Base-by-base conservation (phyloP, 2,888 invertebrate genomes). In the Malthinus flaveolus region DNA sequence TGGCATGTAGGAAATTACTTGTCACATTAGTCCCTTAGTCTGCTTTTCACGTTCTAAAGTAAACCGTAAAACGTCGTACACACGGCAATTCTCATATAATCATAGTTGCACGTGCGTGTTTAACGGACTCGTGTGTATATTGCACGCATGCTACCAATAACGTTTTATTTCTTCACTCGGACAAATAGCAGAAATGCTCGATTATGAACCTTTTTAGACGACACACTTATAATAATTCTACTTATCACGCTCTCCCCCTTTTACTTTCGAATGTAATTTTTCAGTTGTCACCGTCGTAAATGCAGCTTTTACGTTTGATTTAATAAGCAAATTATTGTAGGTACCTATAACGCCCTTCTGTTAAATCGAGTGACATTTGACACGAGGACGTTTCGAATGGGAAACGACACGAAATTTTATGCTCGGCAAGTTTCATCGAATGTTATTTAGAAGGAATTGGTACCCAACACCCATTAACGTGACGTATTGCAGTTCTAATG, bases 51-150 rank as follows among this genome's bases (percentile, higher is more conserved):
- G 39, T 23, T 50, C 37, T 46, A 56, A 52, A 61, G 44, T 56
- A 47, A 56, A 49, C 56, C 56, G 46, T 54, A 60, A 60, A 56
- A 48, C 53, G 46, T 42, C 45, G 50, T 53, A 51, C 62, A 60
- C 48, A 62, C 56, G 59, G 52, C 49, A 33, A 37, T 53, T 48
- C 54, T 51, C 49, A 50, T 48, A 45, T 58, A 59, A 62, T 59
- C 49, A 49, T 57, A 59, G 52, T 48, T 63, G 61, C 66, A 66
- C 66, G 66, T 66, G 64, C 66, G 64, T 66, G 64, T 61, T 61
- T 50, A 58, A 62, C 60, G 53, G 49, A 56, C 65, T 62, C 65
- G 65, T 64, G 23, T 23, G 60, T 49, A 56, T 56, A 49, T 49
- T 48, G 60, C 60, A 56, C 56, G 60, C 59, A 56, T 53, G 52